These are phyloP conservation scores for Chironomus tentans DNA, from an alignment of 2,888 invertebrate genomes.

Conservation along the genomic window DNA sequence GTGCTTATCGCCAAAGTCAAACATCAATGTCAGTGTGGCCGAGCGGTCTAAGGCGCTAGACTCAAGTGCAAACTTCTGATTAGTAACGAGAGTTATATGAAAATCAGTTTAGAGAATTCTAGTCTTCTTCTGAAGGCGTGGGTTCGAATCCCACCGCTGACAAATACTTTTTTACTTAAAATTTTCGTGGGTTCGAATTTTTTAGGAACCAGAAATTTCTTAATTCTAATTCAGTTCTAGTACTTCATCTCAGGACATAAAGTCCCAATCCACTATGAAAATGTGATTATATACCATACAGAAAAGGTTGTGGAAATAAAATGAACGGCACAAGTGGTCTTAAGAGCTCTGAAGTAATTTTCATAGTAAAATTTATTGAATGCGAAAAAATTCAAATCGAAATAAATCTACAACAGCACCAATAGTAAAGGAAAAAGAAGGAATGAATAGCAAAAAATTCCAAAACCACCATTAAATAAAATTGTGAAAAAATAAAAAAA, in stretches of 20 bases:
- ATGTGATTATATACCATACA: neutral
- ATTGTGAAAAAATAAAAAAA: neutral
- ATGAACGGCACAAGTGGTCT: neutral
- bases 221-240: too few relatives aligned
- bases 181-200: too few relatives aligned
- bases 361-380: neutral
- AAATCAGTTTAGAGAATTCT: neutral
- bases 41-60: conserved; percentile 10
- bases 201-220: too few relatives aligned
- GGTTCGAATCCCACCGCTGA: too few relatives aligned
- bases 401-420: neutral
- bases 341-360: neutral
- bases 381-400: neutral
- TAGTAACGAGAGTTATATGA: neutral
- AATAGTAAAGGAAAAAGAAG: neutral
- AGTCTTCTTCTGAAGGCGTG: neutral
- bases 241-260: too few relatives aligned
- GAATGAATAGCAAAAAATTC: neutral
- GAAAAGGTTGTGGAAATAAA: neutral
- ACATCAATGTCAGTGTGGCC: neutral
- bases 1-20: too few relatives aligned
- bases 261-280: too few relatives aligned
- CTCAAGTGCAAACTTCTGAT: neutral
- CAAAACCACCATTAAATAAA: neutral
- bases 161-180: too few relatives aligned